These are phyloP conservation scores for Heteromurus nitidus DNA, from an alignment of 2,888 invertebrate species.

Conservation along the genomic window DNA sequence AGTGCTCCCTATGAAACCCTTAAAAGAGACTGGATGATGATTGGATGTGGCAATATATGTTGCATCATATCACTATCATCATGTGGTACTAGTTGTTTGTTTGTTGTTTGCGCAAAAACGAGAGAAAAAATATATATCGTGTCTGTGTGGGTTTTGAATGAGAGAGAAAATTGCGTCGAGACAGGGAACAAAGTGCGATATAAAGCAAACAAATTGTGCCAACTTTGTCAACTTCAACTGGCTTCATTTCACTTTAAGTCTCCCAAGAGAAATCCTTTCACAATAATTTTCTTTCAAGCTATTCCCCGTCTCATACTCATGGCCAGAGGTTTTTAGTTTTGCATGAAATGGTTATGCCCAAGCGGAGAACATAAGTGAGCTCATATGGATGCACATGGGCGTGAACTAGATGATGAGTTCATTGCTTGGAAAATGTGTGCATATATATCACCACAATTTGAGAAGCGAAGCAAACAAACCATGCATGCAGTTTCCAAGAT, in stretches of 20 bases:
- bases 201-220: constrained; percentile 65
- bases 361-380: too few species aligned
- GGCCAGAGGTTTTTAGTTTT: not conserved
- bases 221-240: constrained; percentile 64
- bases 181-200: constrained; percentile 57
- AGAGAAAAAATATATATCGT: not conserved
- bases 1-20: constrained; percentile 62
- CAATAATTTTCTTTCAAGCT: constrained; percentile 5
- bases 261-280: constrained; percentile 60
- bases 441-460: not conserved
- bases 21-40: constrained; percentile 57
- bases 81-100: constrained; percentile 11
- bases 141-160: not conserved
- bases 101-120: constrained; percentile 30
- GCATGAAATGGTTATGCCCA: too few species aligned
- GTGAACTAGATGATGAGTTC: too few species aligned
- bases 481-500: too few species aligned
- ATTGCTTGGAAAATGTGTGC: not conserved
- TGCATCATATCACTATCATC: constrained; percentile 19
- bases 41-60: constrained; percentile 61
- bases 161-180: constrained; percentile 54
- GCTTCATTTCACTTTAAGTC: constrained; percentile 64
- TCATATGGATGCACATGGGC: too few species aligned
- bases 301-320: too few species aligned
- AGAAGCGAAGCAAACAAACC: not conserved